These are phyloP conservation scores for Epistrophe eligans DNA, from an alignment of 2,888 invertebrate genomes.

Conservation along the genomic window DNA sequence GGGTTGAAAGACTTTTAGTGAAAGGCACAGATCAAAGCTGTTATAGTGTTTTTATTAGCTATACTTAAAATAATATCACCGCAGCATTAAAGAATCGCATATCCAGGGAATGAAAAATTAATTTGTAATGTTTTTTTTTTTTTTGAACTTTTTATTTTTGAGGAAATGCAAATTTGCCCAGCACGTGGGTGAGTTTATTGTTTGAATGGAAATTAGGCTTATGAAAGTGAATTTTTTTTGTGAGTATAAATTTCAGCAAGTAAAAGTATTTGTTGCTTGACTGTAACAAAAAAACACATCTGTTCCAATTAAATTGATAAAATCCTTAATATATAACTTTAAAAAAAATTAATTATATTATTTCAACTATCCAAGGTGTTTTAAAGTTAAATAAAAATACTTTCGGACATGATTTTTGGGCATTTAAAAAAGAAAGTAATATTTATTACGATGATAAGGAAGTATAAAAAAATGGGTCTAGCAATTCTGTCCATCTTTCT, in stretches of 20 bases:
- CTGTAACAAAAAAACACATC: neutral
- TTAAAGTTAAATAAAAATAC: no score
- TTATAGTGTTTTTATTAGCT: constrained; percentile 63
- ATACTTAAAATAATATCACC: constrained; percentile 50
- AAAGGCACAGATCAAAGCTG: constrained; percentile 64
- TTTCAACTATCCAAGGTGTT: no score
- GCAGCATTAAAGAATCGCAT: constrained; percentile 39
- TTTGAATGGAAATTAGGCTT: neutral
- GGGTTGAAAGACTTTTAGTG: constrained; percentile 55
- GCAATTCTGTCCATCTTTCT: no score
- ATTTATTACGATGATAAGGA: no score
- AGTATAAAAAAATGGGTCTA: no score
- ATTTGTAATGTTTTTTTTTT: constrained; percentile 33
- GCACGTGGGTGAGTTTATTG: constrained; percentile 28
- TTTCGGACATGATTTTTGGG: no score
- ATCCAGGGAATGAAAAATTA: constrained; percentile 44
- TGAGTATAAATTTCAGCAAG: neutral
- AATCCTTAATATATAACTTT: no score
- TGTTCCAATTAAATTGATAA: neutral
- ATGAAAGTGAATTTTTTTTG: neutral
- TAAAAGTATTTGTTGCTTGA: neutral
- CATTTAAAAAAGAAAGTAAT: no score
- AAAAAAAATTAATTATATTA: no score
- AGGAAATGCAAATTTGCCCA: constrained; percentile 67
- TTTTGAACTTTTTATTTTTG: neutral